Evolutionary conservation across 2,797 vertebrate genomes (phyloP), one percentile per base, ranked within the genome.

Genomic region (Kryptopterus vitreolus): DNA sequence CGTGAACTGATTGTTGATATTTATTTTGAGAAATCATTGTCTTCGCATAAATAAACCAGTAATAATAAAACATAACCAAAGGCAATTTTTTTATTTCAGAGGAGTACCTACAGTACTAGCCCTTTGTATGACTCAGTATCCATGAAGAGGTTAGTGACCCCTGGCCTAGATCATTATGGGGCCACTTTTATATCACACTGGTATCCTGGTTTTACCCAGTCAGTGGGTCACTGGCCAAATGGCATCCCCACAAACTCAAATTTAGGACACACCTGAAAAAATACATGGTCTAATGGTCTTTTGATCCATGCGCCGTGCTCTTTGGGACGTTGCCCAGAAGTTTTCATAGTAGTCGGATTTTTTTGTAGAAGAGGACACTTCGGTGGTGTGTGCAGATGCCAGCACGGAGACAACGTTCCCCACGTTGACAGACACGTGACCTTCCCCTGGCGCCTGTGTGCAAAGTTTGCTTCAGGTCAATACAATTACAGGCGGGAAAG

Each of bases 401-500:
- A 71, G 68, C 22, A 55, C 22, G 57, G 26, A 71, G 61, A 58
- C 55, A 71, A 35, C 57, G 43, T 26, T 79, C 57, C 48, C 43
- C 68, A 59, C 33, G 68, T 53, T 38, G 29, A 82, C 59, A 72
- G 53, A 74, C 81, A 76, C 71, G 68, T 85, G 83, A 83, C 81
- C 79, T 74, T 59, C 85, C 70, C 77, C 69, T 92, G 38, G 86
- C 91, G 90, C 87, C 86, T n/a, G 81, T 70, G 88, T 86, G 90
- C 90, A 87, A 94, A 89, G 88, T 92, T 90, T 88, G 85, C 90
- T 83, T 70, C 31, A 31, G 35, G 69, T 70, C 74, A 84, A 83
- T 72, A 81, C 72, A 71, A 68, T 81, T 81, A 75, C 7, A 13
- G 72, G 52, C 15, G 11, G 46, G 57, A 81, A 87, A 83, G 76